phyloP scores from a whole-genome alignment of 2,888 invertebrate species.

The Archips xylosteana region DNA sequence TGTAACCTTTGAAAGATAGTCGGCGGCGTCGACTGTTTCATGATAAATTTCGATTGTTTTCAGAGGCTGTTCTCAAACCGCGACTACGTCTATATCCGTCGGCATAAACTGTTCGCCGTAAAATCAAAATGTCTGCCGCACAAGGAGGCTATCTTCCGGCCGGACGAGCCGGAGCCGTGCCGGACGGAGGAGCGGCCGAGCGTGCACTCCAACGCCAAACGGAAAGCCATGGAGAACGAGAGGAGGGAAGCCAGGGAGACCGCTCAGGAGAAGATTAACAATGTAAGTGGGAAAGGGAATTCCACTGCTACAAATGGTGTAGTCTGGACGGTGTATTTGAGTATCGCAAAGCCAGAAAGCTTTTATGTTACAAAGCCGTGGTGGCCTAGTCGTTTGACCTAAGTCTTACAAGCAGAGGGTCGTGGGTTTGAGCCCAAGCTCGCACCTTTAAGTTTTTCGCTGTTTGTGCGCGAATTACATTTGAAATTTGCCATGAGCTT shows the following conservation, averaged over 20 bases:
- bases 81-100: slow-evolving; percentile 93
- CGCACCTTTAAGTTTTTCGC: too few species aligned
- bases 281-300: neutral
- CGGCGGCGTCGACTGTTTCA: neutral
- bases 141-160: slow-evolving; percentile 49
- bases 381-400: too few species aligned
- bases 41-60: slow-evolving; percentile 27
- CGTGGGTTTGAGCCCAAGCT: too few species aligned
- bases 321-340: too few species aligned
- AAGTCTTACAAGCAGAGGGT: too few species aligned
- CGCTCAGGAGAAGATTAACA: neutral
- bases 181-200: slow-evolving; percentile 46
- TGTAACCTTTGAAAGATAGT: too few species aligned
- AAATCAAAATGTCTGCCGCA: slow-evolving; percentile 42
- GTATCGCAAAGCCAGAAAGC: too few species aligned
- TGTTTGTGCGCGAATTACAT: too few species aligned
- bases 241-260: slow-evolving; percentile 39
- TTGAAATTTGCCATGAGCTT: too few species aligned
- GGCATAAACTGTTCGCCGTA: slow-evolving; percentile 80
- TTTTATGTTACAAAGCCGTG: too few species aligned
- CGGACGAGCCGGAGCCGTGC: slow-evolving; percentile 27
- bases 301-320: neutral
- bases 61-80: slow-evolving; percentile 93
- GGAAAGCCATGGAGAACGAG: slow-evolving; percentile 59
- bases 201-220: slow-evolving; percentile 71